Base-by-base conservation (phyloP, 2,888 invertebrate species). In the Brenthis hecate region DNA sequence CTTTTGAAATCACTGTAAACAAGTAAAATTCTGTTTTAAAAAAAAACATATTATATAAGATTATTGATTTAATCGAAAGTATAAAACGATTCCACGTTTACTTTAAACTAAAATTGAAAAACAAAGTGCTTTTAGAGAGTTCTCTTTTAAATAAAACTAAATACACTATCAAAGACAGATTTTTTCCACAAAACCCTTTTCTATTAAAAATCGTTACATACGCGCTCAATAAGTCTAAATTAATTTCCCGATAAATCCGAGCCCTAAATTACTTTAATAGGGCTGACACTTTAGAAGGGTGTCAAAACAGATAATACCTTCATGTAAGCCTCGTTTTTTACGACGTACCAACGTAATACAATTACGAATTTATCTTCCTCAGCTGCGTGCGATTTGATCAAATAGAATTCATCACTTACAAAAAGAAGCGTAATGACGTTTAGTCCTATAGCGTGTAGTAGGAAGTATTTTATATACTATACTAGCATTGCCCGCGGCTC, bases 331-430 rank as follows among this genome's bases (percentile, higher is more conserved):
- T 8, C 23, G n/a, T 28, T 32, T 50, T 56, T 61, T 61, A 66
- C 66, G 66, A 50, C 32, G 32, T 60, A 28, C n/a, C 19, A 60
- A 16, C 48, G 55, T 32, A 50, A 66, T 61, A 66, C 55, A 66
- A 50, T 56, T 60, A 66, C 60, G 66, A 50, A 55, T 36, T 66
- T 50, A 60, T 50, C 36, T 11, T 43, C 61, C 28, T 36, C 55
- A 61, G 50, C 61, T 61, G 66, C 47, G 48, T 23, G 6, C 2
- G 32, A 58, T 47, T 11, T 32, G 48, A 61, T 62, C 6, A 53
- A 16, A 43, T 55, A 16, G 50, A 53, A 61, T 66, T 23, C 19
- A 56, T 61, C 13, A 16, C 32, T 50, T 55, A 13, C 19, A n/a
- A 23, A 32, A 48, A 65, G 19, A n/a, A 13, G 8, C 8, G 11